Base-by-base conservation (phyloP, 2,888 invertebrate genomes). In the Lasioglossum figueresi region DNA sequence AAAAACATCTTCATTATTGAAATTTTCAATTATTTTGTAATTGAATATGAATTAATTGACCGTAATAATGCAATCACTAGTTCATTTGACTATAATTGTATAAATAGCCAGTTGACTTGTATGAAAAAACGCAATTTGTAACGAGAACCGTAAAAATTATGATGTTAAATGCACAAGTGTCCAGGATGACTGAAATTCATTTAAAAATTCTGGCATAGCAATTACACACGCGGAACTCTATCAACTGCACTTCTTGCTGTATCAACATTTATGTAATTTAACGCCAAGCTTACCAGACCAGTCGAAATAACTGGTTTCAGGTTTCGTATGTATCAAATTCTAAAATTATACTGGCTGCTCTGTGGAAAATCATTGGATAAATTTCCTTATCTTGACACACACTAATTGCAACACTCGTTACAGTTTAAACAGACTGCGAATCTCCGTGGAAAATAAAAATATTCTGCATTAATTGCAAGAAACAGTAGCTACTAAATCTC, bases 191-290 rank as follows among this genome's bases (percentile, higher is more conserved):
- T 23, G 23, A 52, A 52, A 23, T 3, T n/a, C 52, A 0, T 52
- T 52, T 52, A 10, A 52, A 10, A 52, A 52, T 52, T n/a, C 23
- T 52, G 52, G 8, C 23, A 52, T 23, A 23, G 52, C 23, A 52
- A 52, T 52, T 52, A 52, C 52, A 52, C 52, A 52, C 52, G 23
- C 52, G 0, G 52, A 52, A 10, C 10, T 48, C 23, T 10, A 10
- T 52, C 52, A 3, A 52, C n/a, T 52, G n/a, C 52, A 52, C 23
- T 52, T n/a, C 23, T 52, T 52, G 23, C 52, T 10, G 6, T 52
- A 52, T n/a, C 52, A 52, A n/a, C 52, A 52, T 52, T 52, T 52
- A n/a, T 52, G 52, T n/a, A 52, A 52, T n/a, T 52, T 52, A 52
- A 52, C 52, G 52, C 52, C n/a, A 52, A 52, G 52, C 10, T n/a